phyloP scores from a whole-genome alignment of 1,140 invertebrate species.

The Drosophila sulfurigaster region DNA sequence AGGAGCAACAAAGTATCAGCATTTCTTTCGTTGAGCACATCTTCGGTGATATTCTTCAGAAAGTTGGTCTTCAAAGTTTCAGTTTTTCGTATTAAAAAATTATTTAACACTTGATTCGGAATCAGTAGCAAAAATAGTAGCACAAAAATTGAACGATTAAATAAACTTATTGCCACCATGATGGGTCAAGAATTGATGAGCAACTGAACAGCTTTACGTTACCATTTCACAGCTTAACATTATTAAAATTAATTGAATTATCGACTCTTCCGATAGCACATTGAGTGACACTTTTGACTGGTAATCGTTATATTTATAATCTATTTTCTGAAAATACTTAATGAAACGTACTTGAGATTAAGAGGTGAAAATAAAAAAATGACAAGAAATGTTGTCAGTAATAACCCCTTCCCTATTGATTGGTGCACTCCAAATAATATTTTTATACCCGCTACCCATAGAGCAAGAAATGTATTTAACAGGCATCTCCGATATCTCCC shows the following conservation, averaged over 20 bases:
- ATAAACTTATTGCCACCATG: constrained; percentile 7
- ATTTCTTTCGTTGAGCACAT: neutral
- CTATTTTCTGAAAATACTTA: too few species aligned
- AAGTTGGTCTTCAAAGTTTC: neutral
- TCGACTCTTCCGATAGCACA: neutral
- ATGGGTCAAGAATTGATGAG: neutral
- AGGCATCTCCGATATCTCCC: too few species aligned
- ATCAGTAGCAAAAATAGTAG: neutral
- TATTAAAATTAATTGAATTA: constrained; percentile 7
- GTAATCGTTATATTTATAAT: too few species aligned
- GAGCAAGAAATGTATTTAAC: too few species aligned
- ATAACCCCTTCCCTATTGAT: too few species aligned
- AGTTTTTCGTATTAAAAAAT: neutral
- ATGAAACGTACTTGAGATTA: too few species aligned
- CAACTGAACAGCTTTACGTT: constrained; percentile 6
- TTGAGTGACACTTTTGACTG: too few species aligned
- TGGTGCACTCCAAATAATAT: too few species aligned
- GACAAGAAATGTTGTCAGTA: too few species aligned
- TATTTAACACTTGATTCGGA: neutral
- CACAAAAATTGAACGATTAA: neutral
- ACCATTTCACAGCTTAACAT: neutral
- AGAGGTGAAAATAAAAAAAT: too few species aligned
- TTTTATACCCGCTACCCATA: too few species aligned
- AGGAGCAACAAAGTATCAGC: constrained; percentile 20
- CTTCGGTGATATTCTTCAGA: neutral